Conservation (phyloP, 1,140 invertebrate genomes). For the Lepidostoma basale region DNA sequence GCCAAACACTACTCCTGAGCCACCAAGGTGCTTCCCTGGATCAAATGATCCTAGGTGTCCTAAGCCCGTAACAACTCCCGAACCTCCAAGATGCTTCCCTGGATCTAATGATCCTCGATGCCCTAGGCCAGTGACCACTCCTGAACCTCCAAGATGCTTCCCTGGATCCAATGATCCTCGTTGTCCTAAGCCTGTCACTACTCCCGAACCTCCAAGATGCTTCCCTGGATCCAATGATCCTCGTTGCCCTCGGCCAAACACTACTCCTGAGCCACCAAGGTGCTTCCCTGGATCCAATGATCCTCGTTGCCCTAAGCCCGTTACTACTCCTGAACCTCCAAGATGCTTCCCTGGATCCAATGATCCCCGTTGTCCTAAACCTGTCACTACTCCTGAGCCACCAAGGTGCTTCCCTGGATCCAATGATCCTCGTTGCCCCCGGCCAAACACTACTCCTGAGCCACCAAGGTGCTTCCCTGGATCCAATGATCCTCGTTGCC, state of each 20-base stretch:
- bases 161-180: slow-evolving; percentile 50
- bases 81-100: slow-evolving; percentile 39
- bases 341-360: slow-evolving; percentile 46
- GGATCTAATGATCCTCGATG: slow-evolving; percentile 51
- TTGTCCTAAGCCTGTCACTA: too few relatives aligned
- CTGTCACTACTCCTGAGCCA: slow-evolving; percentile 46
- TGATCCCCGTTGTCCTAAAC: slow-evolving; percentile 50
- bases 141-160: slow-evolving; percentile 48
- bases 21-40: slow-evolving; percentile 51
- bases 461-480: slow-evolving; percentile 51
- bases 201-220: slow-evolving; percentile 50
- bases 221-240: slow-evolving; percentile 51
- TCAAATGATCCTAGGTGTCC: slow-evolving; percentile 52
- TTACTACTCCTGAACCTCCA: slow-evolving; percentile 44
- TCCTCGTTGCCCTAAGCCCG: slow-evolving; percentile 54
- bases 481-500: slow-evolving; percentile 53
- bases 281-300: slow-evolving; percentile 58
- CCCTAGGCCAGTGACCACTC: slow-evolving; percentile 27
- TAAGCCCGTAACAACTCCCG: slow-evolving; percentile 41
- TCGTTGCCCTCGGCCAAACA: slow-evolving; percentile 48
- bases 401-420: slow-evolving; percentile 56
- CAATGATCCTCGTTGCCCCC: slow-evolving; percentile 57
- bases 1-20: slow-evolving; percentile 41
- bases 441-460: slow-evolving; percentile 47
- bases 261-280: slow-evolving; percentile 47